Conservation (phyloP, 2,888 invertebrate species). For the Pardosa pseudoannulata region DNA sequence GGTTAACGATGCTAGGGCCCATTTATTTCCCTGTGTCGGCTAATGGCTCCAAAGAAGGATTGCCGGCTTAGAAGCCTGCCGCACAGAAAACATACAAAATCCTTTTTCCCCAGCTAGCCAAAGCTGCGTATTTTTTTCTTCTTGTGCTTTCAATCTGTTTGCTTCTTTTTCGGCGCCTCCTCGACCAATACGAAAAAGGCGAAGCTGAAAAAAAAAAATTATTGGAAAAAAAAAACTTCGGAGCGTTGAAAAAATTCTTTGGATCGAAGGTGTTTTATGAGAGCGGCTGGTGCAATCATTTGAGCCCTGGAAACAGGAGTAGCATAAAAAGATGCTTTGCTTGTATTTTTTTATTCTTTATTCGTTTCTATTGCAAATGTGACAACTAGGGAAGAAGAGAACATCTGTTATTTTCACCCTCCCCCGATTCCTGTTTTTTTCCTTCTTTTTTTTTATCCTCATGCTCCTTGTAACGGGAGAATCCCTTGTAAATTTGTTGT, state of each 20-base stretch:
- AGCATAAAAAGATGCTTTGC: constrained; percentile 70
- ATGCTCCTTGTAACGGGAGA: constrained; percentile 37
- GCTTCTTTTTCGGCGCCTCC: constrained; percentile 59
- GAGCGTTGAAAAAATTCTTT: background rate
- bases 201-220: background rate
- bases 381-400: constrained; percentile 65
- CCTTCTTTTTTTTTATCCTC: constrained; percentile 23
- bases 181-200: constrained; percentile 46
- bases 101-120: constrained; percentile 67
- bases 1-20: constrained; percentile 68
- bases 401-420: constrained; percentile 59
- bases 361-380: constrained; percentile 72
- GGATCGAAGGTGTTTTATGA: constrained; percentile 72
- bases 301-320: constrained; percentile 58
- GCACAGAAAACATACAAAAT: constrained; percentile 72
- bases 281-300: constrained; percentile 71
- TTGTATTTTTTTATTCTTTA: constrained; percentile 56
- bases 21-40: constrained; percentile 68
- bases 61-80: constrained; percentile 69
- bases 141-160: constrained; percentile 39
- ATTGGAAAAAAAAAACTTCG: constrained; percentile 29
- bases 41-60: constrained; percentile 70
- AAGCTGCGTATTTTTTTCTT: constrained; percentile 25
- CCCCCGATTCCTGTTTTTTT: constrained; percentile 28
- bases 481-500: constrained; percentile 31